Conservation (phyloP, 2,797 vertebrate species). For the Natrix natrix region DNA sequence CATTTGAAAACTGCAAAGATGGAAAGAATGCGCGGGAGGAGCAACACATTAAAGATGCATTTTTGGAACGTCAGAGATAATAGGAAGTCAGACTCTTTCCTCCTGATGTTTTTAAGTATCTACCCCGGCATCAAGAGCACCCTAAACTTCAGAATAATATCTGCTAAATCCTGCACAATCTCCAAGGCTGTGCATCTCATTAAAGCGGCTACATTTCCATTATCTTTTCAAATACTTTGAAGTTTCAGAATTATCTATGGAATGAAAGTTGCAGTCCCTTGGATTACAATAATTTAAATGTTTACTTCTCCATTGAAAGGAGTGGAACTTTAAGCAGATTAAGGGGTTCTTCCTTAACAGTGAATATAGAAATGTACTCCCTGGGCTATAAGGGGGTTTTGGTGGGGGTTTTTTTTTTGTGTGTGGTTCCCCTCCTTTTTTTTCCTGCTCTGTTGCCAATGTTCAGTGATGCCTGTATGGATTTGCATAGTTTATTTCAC, state of each 20-base stretch:
- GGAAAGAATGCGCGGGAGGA: constrained; percentile 24
- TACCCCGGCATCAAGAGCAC: constrained; percentile 59
- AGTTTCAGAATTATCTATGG: constrained; percentile 46
- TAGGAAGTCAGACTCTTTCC: constrained; percentile 38
- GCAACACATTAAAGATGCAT: not conserved
- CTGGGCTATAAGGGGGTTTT: not conserved
- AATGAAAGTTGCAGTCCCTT: constrained; percentile 43
- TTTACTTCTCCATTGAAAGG: constrained; percentile 7
- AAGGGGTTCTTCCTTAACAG: not conserved
- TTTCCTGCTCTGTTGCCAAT: not conserved
- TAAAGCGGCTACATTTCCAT: constrained; percentile 57
- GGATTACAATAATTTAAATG: constrained; percentile 9
- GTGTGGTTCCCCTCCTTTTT: not conserved
- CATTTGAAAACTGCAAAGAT: constrained; percentile 40
- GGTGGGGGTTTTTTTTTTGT: not conserved
- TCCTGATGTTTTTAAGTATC: constrained; percentile 41
- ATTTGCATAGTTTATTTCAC: not conserved
- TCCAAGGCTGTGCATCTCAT: constrained; percentile 46
- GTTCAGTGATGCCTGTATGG: not conserved
- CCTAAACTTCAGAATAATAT: constrained; percentile 51
- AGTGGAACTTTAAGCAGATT: constrained; percentile 7
- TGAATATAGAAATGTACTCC: not conserved
- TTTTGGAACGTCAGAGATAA: constrained; percentile 58
- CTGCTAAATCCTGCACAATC: constrained; percentile 56
- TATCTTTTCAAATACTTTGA: constrained; percentile 54